A percentile compares a stretch with the other conserved stretches of the same genome.
phyloP scores from a whole-genome alignment of 2,888 invertebrate genomes.

The Troides oblongomaculatus region DNA sequence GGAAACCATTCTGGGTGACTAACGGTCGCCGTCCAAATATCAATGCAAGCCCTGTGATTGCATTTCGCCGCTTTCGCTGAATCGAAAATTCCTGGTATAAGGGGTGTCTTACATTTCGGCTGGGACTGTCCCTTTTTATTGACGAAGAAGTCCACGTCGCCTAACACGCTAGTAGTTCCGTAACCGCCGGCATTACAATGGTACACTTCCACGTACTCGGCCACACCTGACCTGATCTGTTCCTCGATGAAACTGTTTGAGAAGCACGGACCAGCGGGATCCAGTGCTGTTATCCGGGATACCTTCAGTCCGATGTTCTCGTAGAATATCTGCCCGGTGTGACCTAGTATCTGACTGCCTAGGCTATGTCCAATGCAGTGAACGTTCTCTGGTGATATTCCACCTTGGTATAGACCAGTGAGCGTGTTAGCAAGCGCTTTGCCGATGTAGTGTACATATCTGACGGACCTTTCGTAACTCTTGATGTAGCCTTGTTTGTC shows the following conservation, averaged over 20 bases:
- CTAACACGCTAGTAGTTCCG: conserved; percentile 73
- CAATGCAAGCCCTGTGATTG: conserved; percentile 63
- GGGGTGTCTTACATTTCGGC: conserved; percentile 72
- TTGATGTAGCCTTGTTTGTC: conserved; percentile 55
- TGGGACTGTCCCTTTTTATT: conserved; percentile 80
- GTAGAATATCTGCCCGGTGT: conserved; percentile 55
- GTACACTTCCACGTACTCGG: conserved; percentile 80
- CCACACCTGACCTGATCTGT: conserved; percentile 76
- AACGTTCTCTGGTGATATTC: conserved; percentile 57
- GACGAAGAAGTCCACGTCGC: conserved; percentile 80
- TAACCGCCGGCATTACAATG: conserved; percentile 81
- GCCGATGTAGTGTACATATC: conserved; percentile 65
- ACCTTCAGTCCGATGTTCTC: conserved; percentile 54
- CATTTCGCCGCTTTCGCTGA: conserved; percentile 66
- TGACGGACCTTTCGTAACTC: conserved; percentile 67
- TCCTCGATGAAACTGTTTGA: conserved; percentile 60
- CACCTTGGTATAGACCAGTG: conserved; percentile 46
- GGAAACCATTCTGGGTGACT: conserved; percentile 52
- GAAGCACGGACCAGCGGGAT: conserved; percentile 73
- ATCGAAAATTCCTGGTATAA: conserved; percentile 60
- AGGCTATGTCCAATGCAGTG: conserved; percentile 70
- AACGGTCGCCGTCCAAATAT: conserved; percentile 61
- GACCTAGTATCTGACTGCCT: conserved; percentile 65
- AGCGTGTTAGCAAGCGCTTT: conserved; percentile 59
- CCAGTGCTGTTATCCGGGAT: conserved; percentile 62